Conservation (phyloP, 92 coral and sea anemone species). For the Parazoanthus atlanticus region DNA sequence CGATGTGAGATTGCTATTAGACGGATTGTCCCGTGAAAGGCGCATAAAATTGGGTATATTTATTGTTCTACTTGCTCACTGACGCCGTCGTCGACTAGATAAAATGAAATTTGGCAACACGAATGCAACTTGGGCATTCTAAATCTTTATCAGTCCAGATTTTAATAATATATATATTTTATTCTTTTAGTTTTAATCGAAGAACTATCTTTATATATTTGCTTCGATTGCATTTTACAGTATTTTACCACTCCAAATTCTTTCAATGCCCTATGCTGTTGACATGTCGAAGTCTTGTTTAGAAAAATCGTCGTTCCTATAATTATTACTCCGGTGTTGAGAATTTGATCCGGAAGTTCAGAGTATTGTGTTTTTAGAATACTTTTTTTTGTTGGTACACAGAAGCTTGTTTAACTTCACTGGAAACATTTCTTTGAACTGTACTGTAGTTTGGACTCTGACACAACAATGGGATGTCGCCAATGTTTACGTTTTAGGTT, state of each 20-base stretch:
- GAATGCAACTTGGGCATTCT: background rate
- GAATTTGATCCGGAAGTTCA: constrained; percentile 21
- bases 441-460: background rate
- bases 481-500: constrained; percentile 13
- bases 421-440: background rate
- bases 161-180: constrained; percentile 20
- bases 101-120: constrained; percentile 10
- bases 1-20: background rate
- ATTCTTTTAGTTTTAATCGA: constrained; percentile 11
- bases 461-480: background rate
- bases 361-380: constrained; percentile 3
- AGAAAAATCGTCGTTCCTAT: constrained; percentile 6
- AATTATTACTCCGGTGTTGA: background rate
- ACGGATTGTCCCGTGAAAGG: background rate
- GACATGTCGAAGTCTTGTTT: constrained; percentile 7
- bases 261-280: background rate
- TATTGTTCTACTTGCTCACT: background rate
- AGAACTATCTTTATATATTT: background rate
- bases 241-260: constrained; percentile 2
- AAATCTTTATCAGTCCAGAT: constrained; percentile 9
- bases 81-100: constrained; percentile 4
- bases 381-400: background rate
- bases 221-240: constrained; percentile 17
- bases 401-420: background rate
- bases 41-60: background rate